phyloP scores from a whole-genome alignment of 2,113 vertebrate genomes.

The Syngnathoides biaculeatus region DNA sequence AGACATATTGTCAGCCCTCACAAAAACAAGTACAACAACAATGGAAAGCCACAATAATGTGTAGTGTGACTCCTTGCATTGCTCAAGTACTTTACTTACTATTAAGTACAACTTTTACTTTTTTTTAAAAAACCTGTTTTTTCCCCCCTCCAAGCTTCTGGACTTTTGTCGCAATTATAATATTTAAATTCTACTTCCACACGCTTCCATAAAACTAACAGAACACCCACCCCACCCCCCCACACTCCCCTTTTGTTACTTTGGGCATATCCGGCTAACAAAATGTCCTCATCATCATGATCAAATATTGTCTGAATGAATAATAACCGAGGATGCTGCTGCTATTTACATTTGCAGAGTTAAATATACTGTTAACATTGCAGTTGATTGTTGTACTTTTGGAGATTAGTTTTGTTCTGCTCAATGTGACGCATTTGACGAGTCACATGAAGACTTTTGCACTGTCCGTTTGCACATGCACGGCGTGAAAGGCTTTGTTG shows the following conservation, averaged over 20 bases:
- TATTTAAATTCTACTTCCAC: background rate
- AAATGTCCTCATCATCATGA: conserved; percentile 1
- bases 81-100: background rate
- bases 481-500: background rate
- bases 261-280: conserved; percentile 2
- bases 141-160: background rate
- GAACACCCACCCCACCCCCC: background rate
- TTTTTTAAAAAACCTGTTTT: background rate
- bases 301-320: conserved; percentile 13
- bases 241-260: background rate
- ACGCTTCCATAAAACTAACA: background rate
- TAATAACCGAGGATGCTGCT: background rate
- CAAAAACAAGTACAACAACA: conserved; percentile 20
- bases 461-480: background rate
- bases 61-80: background rate
- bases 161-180: background rate
- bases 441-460: background rate
- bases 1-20: conserved; percentile 30
- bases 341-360: conserved; percentile 2
- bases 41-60: conserved; percentile 9
- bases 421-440: background rate
- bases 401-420: background rate
- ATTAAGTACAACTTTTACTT: background rate
- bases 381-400: conserved; percentile 1
- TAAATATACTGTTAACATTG: conserved; percentile 2